These are phyloP conservation scores for Heliconius ethilla DNA, from an alignment of 2,888 invertebrate genomes.

Conservation along the genomic window DNA sequence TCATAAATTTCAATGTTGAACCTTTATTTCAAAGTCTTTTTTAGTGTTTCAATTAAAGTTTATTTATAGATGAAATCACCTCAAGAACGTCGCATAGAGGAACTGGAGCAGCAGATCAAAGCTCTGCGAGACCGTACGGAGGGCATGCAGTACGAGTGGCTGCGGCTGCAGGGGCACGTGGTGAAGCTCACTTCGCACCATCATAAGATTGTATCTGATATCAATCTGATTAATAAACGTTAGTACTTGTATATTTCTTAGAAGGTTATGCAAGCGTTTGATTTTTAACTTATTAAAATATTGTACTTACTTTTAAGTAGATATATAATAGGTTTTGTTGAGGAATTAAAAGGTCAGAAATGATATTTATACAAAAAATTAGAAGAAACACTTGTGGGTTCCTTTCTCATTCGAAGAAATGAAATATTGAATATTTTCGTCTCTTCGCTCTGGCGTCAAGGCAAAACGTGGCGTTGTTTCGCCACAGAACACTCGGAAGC, in stretches of 20 bases:
- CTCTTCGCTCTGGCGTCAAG: too few relatives aligned
- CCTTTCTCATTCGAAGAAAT: neutral
- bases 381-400: too few relatives aligned
- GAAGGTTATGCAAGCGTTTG: too few relatives aligned
- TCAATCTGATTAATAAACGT: constrained; percentile 88
- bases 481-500: too few relatives aligned
- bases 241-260: constrained; percentile 47
- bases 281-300: too few relatives aligned
- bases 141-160: constrained; percentile 87
- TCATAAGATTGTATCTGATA: constrained; percentile 85
- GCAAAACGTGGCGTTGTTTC: too few relatives aligned
- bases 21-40: neutral
- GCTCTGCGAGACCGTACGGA: constrained; percentile 83
- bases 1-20: too few relatives aligned
- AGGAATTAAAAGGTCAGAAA: too few relatives aligned
- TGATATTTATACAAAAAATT: too few relatives aligned
- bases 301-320: too few relatives aligned
- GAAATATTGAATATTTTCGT: neutral
- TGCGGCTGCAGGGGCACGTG: constrained; percentile 88
- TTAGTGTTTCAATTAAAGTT: neutral
- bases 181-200: constrained; percentile 86
- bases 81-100: constrained; percentile 83
- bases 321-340: too few relatives aligned
- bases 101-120: constrained; percentile 85
- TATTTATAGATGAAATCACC: constrained; percentile 70